Conservation (phyloP, 2,113 vertebrate genomes). For the Rhinolophus sinicus region DNA sequence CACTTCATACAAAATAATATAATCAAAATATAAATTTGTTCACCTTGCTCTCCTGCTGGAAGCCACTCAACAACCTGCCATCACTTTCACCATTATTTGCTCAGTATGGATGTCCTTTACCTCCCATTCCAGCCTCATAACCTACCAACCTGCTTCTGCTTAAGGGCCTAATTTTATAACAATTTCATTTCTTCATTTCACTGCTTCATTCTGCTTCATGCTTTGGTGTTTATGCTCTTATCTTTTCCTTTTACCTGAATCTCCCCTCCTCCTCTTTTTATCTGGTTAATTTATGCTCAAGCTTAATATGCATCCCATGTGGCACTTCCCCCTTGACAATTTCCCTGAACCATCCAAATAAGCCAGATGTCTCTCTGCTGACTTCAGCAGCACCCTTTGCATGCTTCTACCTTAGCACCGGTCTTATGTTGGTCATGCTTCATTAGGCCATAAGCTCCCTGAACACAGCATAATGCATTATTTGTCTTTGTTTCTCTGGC, state of each 20-base stretch:
- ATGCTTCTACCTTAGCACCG: not conserved
- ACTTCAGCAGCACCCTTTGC: rapidly evolving
- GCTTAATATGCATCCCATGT: not conserved
- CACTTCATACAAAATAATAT: not conserved
- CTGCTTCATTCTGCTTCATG: not conserved
- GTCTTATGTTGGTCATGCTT: not conserved
- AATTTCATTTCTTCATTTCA: not conserved
- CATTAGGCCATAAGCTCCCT: not conserved
- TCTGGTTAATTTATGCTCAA: not conserved
- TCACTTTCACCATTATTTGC: not conserved
- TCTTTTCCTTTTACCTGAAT: not conserved
- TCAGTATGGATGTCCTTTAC: not conserved
- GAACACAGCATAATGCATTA: not conserved
- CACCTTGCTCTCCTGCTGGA: not conserved
- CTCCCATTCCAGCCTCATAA: not conserved
- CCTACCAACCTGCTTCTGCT: not conserved
- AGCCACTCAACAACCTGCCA: not conserved
- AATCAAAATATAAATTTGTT: not conserved
- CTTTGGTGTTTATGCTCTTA: not conserved
- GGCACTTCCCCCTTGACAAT: not conserved
- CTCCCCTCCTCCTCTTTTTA: not conserved
- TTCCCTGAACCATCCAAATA: not conserved
- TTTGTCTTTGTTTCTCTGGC: not conserved
- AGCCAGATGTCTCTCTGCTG: not conserved
- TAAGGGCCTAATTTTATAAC: not conserved